Percentiles rank a stretch among this genome's conserved stretches.
Evolutionary conservation across 2,888 invertebrate genomes (phyloP).

Genomic region (Drosophila aldrichi): DNA sequence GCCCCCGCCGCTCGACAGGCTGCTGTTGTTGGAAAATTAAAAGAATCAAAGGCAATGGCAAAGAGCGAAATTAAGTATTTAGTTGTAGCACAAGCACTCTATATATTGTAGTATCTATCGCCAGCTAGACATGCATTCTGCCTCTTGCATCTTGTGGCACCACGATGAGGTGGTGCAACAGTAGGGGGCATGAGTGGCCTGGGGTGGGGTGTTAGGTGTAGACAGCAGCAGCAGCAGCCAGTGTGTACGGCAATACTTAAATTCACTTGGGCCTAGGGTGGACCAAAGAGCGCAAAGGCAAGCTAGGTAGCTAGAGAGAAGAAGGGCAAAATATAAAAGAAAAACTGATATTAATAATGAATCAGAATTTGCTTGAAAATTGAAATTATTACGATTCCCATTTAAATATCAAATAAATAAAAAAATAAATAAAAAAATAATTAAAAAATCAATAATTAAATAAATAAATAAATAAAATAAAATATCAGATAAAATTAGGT

Average conservation of each 20-base stretch:
- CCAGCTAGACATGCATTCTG: constrained; percentile 59
- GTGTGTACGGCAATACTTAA: constrained; percentile 45
- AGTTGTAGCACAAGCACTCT: constrained; percentile 63
- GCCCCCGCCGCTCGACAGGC: background rate
- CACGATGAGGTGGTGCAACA: background rate
- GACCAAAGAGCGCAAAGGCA: constrained; percentile 13
- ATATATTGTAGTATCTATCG: constrained; percentile 55
- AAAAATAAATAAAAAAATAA: no score
- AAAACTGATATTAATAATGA: no score
- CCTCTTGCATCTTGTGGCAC: constrained; percentile 44
- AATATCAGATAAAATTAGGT: no score
- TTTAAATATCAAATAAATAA: no score
- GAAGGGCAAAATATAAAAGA: no score
- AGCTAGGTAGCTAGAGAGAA: no score
- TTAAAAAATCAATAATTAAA: no score
- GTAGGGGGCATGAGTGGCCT: background rate
- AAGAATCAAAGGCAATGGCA: constrained; percentile 79
- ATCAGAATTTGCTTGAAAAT: no score
- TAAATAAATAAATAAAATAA: no score
- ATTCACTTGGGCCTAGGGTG: constrained; percentile 40
- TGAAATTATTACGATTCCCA: no score
- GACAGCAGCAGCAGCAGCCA: constrained; percentile 9
- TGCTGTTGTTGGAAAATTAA: constrained; percentile 72
- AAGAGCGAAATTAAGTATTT: constrained; percentile 78
- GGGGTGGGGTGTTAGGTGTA: background rate